phyloP scores from a whole-genome alignment of 2,113 vertebrate genomes.

The Nesogale talazaci region DNA sequence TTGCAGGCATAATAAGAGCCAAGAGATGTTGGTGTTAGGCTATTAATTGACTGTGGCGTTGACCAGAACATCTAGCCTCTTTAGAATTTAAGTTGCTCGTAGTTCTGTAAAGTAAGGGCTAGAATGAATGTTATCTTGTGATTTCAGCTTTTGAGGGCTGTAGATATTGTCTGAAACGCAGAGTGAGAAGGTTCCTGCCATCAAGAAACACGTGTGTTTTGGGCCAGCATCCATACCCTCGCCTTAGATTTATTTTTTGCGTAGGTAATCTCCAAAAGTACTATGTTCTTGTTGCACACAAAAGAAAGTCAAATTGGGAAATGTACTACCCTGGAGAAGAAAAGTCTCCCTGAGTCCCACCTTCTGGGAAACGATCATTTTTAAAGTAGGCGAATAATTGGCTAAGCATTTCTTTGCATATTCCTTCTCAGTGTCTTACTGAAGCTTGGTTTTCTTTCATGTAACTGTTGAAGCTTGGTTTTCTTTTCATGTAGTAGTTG shows the following conservation, averaged over 20 bases:
- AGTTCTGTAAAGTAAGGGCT: not conserved
- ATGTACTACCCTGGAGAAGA: not conserved
- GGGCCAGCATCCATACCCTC: not conserved
- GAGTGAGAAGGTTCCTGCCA: not conserved
- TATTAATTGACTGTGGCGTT: not conserved
- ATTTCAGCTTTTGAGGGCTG: not conserved
- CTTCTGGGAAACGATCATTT: slow-evolving; percentile 25
- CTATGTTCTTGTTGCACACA: not conserved
- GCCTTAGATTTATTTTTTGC: slow-evolving; percentile 7
- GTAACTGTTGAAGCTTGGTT: slow-evolving; percentile 12
- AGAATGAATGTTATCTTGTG: not conserved
- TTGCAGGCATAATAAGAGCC: not conserved
- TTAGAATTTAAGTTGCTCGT: not conserved
- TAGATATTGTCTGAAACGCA: not conserved
- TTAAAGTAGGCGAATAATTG: slow-evolving; percentile 51
- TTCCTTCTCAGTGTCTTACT: not conserved
- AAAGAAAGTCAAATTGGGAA: slow-evolving; percentile 34
- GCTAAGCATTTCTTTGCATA: not conserved
- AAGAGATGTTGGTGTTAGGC: not conserved
- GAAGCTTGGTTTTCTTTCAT: not conserved
- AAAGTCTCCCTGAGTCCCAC: not conserved
- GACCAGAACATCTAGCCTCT: not conserved
- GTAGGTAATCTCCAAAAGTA: slow-evolving; percentile 24
- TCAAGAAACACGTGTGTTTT: not conserved
- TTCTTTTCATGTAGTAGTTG: slow-evolving; percentile 25